phyloP scores from a whole-genome alignment of 2,888 invertebrate species.

The Meandrusa payeni region DNA sequence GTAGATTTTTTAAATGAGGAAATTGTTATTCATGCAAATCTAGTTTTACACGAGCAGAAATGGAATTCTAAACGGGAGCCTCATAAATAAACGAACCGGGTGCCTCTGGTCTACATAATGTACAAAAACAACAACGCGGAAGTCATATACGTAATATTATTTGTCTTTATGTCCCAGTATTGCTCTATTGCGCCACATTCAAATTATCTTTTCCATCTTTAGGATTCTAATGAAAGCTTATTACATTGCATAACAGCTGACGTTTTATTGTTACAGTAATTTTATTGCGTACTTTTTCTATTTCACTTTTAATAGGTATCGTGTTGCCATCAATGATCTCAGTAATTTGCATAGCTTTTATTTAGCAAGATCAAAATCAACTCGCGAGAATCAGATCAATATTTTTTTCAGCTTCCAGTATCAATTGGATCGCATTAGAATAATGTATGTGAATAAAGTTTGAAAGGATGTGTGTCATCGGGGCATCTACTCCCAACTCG shows the following conservation, averaged over 20 bases:
- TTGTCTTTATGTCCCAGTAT: conserved; percentile 25
- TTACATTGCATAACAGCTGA: conserved; percentile 18
- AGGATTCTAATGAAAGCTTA: conserved; percentile 19
- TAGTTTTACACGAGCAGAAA: conserved; percentile 72
- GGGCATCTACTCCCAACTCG: conserved; percentile 9
- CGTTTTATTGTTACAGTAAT: conserved; percentile 13
- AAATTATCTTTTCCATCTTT: conserved; percentile 20
- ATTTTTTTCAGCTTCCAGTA: conserved; percentile 1
- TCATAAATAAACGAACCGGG: conserved; percentile 66
- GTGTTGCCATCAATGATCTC: conserved; percentile 4
- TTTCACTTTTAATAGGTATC: background rate
- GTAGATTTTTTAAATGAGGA: conserved; percentile 69
- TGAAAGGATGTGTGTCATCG: conserved; percentile 17
- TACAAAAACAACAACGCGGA: conserved; percentile 40
- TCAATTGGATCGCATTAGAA: conserved; percentile 5
- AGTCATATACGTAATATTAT: conserved; percentile 33
- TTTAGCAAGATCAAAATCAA: conserved; percentile 1
- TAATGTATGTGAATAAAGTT: conserved; percentile 17
- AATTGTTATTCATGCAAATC: conserved; percentile 74
- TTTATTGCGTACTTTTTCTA: conserved; percentile 7
- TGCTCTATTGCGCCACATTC: conserved; percentile 18
- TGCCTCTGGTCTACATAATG: conserved; percentile 34
- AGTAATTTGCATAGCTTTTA: conserved; percentile 5
- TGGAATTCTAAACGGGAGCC: conserved; percentile 66
- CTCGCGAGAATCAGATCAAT: background rate